phyloP scores from a whole-genome alignment of 2,113 vertebrate genomes.

The Gymnarchus niloticus region DNA sequence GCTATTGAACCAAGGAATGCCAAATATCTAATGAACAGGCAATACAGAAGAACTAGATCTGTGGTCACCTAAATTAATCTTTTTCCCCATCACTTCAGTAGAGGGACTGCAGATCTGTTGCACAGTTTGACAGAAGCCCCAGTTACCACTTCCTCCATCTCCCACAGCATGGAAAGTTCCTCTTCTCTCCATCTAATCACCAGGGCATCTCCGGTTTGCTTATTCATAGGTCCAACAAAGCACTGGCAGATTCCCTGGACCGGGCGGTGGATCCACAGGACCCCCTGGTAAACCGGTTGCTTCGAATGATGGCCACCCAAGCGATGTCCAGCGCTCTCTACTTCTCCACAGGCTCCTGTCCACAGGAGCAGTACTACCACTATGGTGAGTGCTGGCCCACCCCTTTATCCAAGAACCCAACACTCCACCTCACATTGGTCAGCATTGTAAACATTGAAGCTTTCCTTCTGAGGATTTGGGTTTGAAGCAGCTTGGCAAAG shows the following conservation, averaged over 20 bases:
- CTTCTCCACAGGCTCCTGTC: constrained; percentile 77
- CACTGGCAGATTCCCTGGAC: constrained; percentile 83
- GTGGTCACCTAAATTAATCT: background rate
- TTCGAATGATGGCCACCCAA: constrained; percentile 85
- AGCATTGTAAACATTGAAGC: background rate
- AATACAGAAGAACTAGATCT: background rate
- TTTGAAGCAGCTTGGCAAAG: background rate
- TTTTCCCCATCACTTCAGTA: background rate
- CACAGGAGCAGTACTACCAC: constrained; percentile 76
- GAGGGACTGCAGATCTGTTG: background rate
- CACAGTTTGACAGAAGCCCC: background rate
- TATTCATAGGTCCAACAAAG: constrained; percentile 78
- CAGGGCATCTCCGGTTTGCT: background rate
- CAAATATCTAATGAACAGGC: background rate
- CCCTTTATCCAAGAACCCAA: background rate
- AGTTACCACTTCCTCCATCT: background rate
- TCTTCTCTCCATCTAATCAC: too few relatives aligned
- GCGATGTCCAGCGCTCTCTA: constrained; percentile 92
- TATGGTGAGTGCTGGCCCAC: constrained; percentile 62
- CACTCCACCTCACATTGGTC: background rate
- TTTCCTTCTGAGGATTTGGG: background rate
- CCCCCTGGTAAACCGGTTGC: constrained; percentile 75
- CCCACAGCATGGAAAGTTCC: background rate
- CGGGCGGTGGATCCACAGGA: constrained; percentile 73
- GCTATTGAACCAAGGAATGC: background rate